phyloP scores from a whole-genome alignment of 2,888 invertebrate species.

The Eretmocerus hayati region DNA sequence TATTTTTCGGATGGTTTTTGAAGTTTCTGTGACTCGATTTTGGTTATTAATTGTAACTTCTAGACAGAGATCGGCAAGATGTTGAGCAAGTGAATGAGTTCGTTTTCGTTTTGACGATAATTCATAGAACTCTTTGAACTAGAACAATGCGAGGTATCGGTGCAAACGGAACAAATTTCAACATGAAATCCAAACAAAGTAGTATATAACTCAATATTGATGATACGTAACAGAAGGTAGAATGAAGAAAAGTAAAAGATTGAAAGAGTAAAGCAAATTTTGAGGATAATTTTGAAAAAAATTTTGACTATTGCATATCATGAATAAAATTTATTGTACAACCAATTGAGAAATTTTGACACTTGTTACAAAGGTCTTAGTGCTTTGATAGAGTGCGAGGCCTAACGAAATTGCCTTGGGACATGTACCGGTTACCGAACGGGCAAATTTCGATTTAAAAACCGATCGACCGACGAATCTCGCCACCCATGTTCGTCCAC shows the following conservation, averaged over 20 bases:
- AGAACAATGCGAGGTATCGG: constrained; percentile 14
- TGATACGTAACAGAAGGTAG: no score
- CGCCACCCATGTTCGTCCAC: constrained; percentile 12
- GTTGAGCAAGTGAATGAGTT: no score
- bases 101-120: no score
- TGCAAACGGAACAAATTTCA: constrained; percentile 13
- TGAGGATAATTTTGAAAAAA: constrained; percentile 13
- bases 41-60: no score
- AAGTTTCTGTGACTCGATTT: no score
- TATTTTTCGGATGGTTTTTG: not conserved
- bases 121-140: no score
- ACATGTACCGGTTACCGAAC: constrained; percentile 2
- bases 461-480: constrained; percentile 22
- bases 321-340: constrained; percentile 3
- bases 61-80: no score
- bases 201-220: no score
- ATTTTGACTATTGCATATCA: constrained; percentile 17
- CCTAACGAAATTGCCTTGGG: constrained; percentile 27
- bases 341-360: constrained; percentile 26
- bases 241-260: constrained; percentile 4
- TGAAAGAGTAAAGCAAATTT: constrained; percentile 17
- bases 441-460: constrained; percentile 8
- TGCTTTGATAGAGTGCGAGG: constrained; percentile 44
- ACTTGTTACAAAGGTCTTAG: constrained; percentile 35
- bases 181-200: not conserved